Evolutionary conservation across 2,888 invertebrate species (phyloP).

Genomic region (Acrobasis repandana): DNA sequence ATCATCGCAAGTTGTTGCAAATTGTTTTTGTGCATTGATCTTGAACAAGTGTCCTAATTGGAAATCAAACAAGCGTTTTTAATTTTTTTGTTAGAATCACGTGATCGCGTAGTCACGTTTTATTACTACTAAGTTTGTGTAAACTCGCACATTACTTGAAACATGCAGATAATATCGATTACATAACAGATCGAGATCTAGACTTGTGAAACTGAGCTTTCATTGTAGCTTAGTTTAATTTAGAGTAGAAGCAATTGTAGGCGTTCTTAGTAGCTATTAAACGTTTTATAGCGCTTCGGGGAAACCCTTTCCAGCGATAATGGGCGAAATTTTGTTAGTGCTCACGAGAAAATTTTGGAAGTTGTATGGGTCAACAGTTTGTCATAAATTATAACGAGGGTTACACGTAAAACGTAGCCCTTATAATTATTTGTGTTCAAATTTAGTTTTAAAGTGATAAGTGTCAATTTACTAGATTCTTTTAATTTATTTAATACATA

Average conservation of each 20-base stretch:
- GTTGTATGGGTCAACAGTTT: conserved; percentile 13
- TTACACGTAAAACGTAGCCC: neutral
- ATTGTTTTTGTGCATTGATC: too few relatives aligned
- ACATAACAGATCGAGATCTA: conserved; percentile 4
- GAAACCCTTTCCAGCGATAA: conserved; percentile 25
- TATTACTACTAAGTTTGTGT: neutral
- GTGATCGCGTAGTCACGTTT: too few relatives aligned
- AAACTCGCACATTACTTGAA: neutral
- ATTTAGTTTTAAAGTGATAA: neutral
- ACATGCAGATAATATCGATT: neutral
- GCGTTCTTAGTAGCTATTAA: conserved; percentile 29
- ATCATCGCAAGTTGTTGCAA: too few relatives aligned
- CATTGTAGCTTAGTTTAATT: conserved; percentile 28
- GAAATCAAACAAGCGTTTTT: too few relatives aligned
- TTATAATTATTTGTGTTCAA: neutral
- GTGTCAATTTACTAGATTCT: too few relatives aligned
- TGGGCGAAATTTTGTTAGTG: conserved; percentile 14
- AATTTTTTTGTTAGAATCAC: too few relatives aligned
- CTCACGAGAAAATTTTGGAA: conserved; percentile 10
- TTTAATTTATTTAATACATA: too few relatives aligned
- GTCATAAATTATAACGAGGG: conserved; percentile 7
- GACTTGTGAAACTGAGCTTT: conserved; percentile 21
- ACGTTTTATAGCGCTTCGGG: conserved; percentile 30
- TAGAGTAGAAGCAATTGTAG: conserved; percentile 28
- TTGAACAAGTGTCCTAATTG: too few relatives aligned